Evolutionary conservation across 1,140 invertebrate species (phyloP).

Genomic region (Pseudomyrmex cubaensis): DNA sequence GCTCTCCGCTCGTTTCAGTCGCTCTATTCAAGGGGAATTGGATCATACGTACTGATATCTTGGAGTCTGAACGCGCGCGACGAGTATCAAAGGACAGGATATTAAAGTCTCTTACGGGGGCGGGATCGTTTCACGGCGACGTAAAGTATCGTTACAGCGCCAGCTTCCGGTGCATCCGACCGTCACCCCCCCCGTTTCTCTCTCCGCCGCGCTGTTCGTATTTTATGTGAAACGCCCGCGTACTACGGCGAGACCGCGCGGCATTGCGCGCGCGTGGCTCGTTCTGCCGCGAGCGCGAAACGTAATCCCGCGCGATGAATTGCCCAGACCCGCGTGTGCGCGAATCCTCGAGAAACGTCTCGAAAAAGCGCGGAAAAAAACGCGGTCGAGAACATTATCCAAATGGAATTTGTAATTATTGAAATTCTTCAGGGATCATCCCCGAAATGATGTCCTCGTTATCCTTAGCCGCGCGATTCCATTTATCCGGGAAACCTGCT

Average conservation of each 20-base stretch:
- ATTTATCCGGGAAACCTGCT: slow-evolving; percentile 13
- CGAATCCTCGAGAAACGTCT: background rate
- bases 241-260: slow-evolving; percentile 21
- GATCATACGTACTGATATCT: slow-evolving; percentile 67
- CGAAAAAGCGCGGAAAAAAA: background rate
- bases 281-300: slow-evolving; percentile 10
- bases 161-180: slow-evolving; percentile 17
- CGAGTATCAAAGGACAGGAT: slow-evolving; percentile 75
- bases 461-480: slow-evolving; percentile 22
- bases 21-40: slow-evolving; percentile 70
- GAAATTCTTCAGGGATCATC: slow-evolving; percentile 43
- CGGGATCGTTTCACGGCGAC: slow-evolving; percentile 24
- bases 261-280: slow-evolving; percentile 21
- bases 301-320: slow-evolving; percentile 36
- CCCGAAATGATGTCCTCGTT: slow-evolving; percentile 30
- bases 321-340: background rate
- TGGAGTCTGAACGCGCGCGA: slow-evolving; percentile 50
- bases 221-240: slow-evolving; percentile 54
- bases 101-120: slow-evolving; percentile 72
- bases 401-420: slow-evolving; percentile 58
- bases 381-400: slow-evolving; percentile 10
- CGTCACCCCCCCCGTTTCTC: background rate
- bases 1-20: slow-evolving; percentile 49
- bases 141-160: slow-evolving; percentile 66
- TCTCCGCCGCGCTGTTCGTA: background rate